phyloP scores from a whole-genome alignment of 2,797 vertebrate species.

The Bradypodion ventrale region DNA sequence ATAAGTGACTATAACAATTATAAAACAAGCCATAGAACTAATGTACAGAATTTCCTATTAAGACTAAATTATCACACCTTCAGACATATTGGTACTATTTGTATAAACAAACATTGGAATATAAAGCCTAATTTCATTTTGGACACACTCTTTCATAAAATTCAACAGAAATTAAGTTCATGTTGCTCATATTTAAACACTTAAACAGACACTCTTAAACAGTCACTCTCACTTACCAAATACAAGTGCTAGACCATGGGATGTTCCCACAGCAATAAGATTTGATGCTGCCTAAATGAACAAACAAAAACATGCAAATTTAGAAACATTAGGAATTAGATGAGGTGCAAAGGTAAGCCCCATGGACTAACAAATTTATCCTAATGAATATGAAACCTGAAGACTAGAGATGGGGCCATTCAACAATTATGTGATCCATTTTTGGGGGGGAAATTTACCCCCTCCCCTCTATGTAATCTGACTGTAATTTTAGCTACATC shows the following conservation, averaged over 20 bases:
- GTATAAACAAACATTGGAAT: neutral
- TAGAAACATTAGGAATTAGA: constrained; percentile 8
- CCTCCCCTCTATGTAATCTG: too few species aligned
- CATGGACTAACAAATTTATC: neutral
- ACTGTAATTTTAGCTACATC: too few species aligned
- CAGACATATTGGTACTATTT: neutral
- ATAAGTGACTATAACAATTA: neutral
- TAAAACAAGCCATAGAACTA: neutral
- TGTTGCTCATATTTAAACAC: constrained; percentile 32
- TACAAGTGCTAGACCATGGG: constrained; percentile 92
- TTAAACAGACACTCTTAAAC: constrained; percentile 31
- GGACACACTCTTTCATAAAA: neutral
- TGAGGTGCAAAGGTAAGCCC: neutral
- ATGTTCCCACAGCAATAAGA: constrained; percentile 94
- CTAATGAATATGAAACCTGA: too few species aligned
- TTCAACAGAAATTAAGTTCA: constrained; percentile 13
- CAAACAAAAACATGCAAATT: constrained; percentile 36
- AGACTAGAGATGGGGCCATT: neutral
- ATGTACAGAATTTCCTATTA: neutral
- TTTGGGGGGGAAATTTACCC: too few species aligned
- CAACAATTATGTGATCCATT: too few species aligned
- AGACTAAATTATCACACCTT: neutral
- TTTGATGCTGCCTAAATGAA: constrained; percentile 86
- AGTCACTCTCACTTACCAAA: constrained; percentile 85
- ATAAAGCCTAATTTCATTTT: neutral